These are phyloP conservation scores for Sebastes baramenuke DNA, from an alignment of 2,797 vertebrate species.

Conservation along the genomic window DNA sequence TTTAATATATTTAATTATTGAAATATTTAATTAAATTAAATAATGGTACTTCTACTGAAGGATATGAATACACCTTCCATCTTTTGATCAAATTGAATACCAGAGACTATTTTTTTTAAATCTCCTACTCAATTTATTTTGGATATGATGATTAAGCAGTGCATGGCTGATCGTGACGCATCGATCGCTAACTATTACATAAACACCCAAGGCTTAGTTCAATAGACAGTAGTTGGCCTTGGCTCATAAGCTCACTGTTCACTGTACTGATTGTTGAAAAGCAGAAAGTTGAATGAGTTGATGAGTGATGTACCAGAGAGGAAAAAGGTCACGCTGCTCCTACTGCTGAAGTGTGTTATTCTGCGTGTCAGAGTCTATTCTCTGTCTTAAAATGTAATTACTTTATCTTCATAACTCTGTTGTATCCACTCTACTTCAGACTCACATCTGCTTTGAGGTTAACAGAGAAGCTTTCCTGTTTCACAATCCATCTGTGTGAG, in stretches of 20 bases:
- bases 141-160: not conserved
- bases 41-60: not conserved
- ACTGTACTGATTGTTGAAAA: not conserved
- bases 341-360: not conserved
- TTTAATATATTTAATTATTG: not conserved
- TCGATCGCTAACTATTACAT: not conserved
- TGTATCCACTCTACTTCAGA: not conserved
- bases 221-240: not conserved
- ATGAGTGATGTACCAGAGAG: not conserved
- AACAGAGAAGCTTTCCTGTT: slow-evolving; percentile 6
- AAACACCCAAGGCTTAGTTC: not conserved
- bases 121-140: not conserved
- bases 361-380: not conserved
- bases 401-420: not conserved
- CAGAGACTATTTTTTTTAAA: not conserved
- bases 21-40: too few species aligned
- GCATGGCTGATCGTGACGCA: not conserved
- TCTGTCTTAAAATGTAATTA: not conserved
- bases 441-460: slow-evolving; percentile 1
- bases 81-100: not conserved
- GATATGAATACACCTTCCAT: not conserved
- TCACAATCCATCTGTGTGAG: not conserved
- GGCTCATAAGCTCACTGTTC: not conserved
- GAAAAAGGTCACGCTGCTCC: slow-evolving; percentile 3
- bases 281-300: not conserved